Conservation (phyloP, 2,797 vertebrate species). For the Rhinophrynus dorsalis region DNA sequence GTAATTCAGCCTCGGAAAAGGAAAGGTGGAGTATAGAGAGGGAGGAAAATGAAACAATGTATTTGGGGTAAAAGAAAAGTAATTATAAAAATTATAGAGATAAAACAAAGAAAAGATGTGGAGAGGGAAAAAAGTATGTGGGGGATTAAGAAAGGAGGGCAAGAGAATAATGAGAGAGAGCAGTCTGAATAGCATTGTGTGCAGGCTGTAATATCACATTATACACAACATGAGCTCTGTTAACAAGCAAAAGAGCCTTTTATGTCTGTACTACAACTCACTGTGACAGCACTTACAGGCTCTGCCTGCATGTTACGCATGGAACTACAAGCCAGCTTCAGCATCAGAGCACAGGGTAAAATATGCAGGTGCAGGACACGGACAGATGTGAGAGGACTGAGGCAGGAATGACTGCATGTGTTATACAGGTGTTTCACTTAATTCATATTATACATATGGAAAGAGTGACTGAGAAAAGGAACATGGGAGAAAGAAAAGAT, state of each 20-base stretch:
- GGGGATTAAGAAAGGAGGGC: conserved; percentile 11
- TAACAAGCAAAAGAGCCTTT: conserved; percentile 49
- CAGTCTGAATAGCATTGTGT: conserved; percentile 32
- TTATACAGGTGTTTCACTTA: neutral
- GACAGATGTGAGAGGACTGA: neutral
- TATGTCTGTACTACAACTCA: conserved; percentile 47
- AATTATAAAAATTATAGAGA: no score
- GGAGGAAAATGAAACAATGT: neutral
- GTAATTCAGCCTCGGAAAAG: no score
- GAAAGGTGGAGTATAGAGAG: no score
- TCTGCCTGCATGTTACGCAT: conserved; percentile 33
- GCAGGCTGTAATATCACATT: conserved; percentile 39
- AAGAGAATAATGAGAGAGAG: conserved; percentile 36
- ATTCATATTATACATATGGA: neutral
- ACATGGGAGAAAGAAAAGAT: neutral
- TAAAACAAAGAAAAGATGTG: neutral
- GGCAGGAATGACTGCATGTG: neutral
- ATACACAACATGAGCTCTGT: conserved; percentile 46
- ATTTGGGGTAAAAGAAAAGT: neutral
- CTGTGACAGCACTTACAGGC: conserved; percentile 45
- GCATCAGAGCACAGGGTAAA: neutral
- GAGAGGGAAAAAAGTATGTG: neutral
- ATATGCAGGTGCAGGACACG: neutral
- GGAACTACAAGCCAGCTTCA: conserved; percentile 32
- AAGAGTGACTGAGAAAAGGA: neutral